Evolutionary conservation across 2,113 vertebrate species (phyloP).

Genomic region (Sylvietta virens): DNA sequence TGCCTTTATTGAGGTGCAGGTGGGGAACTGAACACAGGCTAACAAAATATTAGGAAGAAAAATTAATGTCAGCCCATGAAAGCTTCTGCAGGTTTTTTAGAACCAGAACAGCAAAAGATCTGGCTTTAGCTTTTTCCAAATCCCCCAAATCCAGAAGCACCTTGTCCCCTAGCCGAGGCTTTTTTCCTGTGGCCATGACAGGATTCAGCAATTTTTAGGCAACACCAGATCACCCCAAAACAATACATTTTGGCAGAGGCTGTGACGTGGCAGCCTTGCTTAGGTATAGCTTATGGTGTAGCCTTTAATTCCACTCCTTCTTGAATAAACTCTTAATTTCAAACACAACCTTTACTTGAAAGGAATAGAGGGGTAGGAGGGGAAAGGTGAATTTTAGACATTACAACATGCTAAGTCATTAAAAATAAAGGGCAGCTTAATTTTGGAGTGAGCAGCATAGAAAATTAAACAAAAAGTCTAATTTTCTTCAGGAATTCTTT

Average conservation of each 20-base stretch:
- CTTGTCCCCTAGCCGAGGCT: fast-evolving
- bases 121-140: neutral
- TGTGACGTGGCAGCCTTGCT: neutral
- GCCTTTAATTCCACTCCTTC: neutral
- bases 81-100: neutral
- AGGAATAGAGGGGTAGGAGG: neutral
- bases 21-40: neutral
- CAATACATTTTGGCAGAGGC: neutral
- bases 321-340: neutral
- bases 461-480: neutral
- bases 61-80: neutral
- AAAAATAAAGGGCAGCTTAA: constrained; percentile 12
- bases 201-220: neutral
- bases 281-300: neutral
- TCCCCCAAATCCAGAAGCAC: neutral
- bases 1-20: neutral
- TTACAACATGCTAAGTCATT: neutral
- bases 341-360: neutral
- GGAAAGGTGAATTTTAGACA: constrained; percentile 8
- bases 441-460: neutral
- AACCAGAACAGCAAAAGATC: neutral
- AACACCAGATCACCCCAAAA: neutral
- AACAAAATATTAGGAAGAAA: neutral
- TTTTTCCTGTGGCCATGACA: neutral
- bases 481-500: neutral